Percentiles rank a stretch among this genome's conserved stretches.
These are phyloP conservation scores for Caenorhabditis becei DNA, from an alignment of 2,888 invertebrate genomes.

Conservation along the genomic window DNA sequence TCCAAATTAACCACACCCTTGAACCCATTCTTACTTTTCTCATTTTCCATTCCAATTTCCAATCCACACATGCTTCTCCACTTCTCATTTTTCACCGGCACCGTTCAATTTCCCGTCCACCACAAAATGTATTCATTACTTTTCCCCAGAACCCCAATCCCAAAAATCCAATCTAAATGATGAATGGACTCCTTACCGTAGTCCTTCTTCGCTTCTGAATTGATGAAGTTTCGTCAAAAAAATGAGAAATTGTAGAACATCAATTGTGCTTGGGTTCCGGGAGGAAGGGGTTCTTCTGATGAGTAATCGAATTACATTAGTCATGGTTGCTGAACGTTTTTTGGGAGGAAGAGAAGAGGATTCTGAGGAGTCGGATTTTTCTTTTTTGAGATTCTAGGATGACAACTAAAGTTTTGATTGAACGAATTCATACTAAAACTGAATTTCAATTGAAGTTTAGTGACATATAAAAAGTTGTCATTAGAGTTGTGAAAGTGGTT, in stretches of 20 bases:
- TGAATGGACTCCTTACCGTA: slow-evolving; percentile 51
- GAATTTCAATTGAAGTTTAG: too few relatives aligned
- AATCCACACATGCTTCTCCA: neutral
- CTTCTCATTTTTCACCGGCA: slow-evolving; percentile 6
- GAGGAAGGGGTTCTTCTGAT: slow-evolving; percentile 4
- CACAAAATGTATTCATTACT: slow-evolving; percentile 46
- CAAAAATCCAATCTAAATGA: too few relatives aligned
- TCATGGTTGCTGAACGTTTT: neutral
- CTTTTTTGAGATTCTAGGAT: too few relatives aligned
- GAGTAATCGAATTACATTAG: slow-evolving; percentile 34
- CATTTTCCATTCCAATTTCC: too few relatives aligned
- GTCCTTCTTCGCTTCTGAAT: neutral
- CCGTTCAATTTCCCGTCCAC: slow-evolving; percentile 15
- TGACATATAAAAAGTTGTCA: too few relatives aligned
- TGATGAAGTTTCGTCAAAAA: slow-evolving; percentile 12
- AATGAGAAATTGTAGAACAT: slow-evolving; percentile 45
- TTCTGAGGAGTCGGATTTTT: too few relatives aligned
- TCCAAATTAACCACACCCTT: too few relatives aligned
- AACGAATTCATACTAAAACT: too few relatives aligned
- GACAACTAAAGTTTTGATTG: too few relatives aligned
- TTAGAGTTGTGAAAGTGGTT: too few relatives aligned
- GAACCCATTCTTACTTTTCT: too few relatives aligned
- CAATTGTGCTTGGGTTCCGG: neutral
- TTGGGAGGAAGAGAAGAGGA: too few relatives aligned
- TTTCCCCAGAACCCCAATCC: slow-evolving; percentile 13